Percentiles rank a stretch among this genome's conserved stretches.
Evolutionary conservation across 2,888 invertebrate genomes (phyloP).

Genomic region (Ichneumon xanthorius): DNA sequence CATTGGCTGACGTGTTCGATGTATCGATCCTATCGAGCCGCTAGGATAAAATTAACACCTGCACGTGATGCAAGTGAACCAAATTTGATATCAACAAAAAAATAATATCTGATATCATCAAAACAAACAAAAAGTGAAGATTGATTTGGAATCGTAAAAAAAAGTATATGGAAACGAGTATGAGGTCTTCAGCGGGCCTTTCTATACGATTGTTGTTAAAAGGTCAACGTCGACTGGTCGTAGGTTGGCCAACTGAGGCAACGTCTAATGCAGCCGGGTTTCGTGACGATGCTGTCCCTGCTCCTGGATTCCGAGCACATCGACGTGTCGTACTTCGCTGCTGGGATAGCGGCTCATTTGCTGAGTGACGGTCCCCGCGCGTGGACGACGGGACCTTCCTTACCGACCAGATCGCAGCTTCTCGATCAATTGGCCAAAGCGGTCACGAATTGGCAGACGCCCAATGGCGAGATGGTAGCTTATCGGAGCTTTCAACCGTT

Average conservation of each 20-base stretch:
- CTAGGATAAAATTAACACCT: too few species aligned
- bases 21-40: too few species aligned
- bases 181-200: constrained; percentile 45
- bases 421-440: constrained; percentile 85
- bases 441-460: constrained; percentile 89
- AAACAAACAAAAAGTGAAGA: too few species aligned
- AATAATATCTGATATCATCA: neutral
- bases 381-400: constrained; percentile 84
- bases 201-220: constrained; percentile 65
- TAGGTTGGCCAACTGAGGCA: constrained; percentile 86
- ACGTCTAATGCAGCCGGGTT: constrained; percentile 86
- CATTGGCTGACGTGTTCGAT: too few species aligned
- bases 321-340: constrained; percentile 90
- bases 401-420: constrained; percentile 76
- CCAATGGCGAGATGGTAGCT: constrained; percentile 91
- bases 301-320: constrained; percentile 88
- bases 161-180: constrained; percentile 31
- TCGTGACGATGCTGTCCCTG: constrained; percentile 85
- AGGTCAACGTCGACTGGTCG: constrained; percentile 66
- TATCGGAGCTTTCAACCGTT: constrained; percentile 91
- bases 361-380: constrained; percentile 87
- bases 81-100: neutral
- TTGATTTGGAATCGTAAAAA: neutral
- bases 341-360: constrained; percentile 90
- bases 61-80: too few species aligned